Evolutionary conservation across 2,797 vertebrate species (phyloP).

Genomic region (Knipowitschia caucasica): DNA sequence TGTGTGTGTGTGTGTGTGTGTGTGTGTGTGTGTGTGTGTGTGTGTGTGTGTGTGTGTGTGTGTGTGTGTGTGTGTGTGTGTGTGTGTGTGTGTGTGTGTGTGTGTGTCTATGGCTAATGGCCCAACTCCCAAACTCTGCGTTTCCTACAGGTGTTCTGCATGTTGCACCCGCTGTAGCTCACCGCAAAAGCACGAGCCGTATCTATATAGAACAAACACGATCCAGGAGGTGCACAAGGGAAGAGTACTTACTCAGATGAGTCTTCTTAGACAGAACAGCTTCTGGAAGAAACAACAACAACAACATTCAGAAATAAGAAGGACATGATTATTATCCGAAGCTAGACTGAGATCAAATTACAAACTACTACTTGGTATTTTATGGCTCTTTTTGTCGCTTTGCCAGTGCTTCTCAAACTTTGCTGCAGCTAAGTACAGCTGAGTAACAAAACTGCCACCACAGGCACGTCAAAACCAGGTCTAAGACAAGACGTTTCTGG

Average conservation of each 20-base stretch:
- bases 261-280: constrained; percentile 65
- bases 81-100: constrained; percentile 39
- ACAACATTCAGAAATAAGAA: too few relatives aligned
- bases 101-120: constrained; percentile 41
- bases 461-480: too few relatives aligned
- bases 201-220: constrained; percentile 70
- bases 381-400: too few relatives aligned
- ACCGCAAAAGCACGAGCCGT: constrained; percentile 68
- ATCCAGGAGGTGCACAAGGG: constrained; percentile 31
- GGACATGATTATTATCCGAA: too few relatives aligned
- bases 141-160: constrained; percentile 61
- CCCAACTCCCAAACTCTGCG: constrained; percentile 32
- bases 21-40: constrained; percentile 14
- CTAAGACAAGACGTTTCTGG: too few relatives aligned
- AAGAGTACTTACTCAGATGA: constrained; percentile 64
- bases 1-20: constrained; percentile 35
- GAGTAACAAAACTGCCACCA: too few relatives aligned
- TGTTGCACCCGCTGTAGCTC: constrained; percentile 42
- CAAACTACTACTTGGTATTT: too few relatives aligned
- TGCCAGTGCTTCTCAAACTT: too few relatives aligned
- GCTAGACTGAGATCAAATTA: too few relatives aligned
- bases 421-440: too few relatives aligned
- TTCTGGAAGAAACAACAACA: constrained; percentile 36
- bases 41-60: constrained; percentile 22
- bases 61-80: constrained; percentile 31